Evolutionary conservation across 2,888 invertebrate species (phyloP).

Genomic region (Erebia palarica): DNA sequence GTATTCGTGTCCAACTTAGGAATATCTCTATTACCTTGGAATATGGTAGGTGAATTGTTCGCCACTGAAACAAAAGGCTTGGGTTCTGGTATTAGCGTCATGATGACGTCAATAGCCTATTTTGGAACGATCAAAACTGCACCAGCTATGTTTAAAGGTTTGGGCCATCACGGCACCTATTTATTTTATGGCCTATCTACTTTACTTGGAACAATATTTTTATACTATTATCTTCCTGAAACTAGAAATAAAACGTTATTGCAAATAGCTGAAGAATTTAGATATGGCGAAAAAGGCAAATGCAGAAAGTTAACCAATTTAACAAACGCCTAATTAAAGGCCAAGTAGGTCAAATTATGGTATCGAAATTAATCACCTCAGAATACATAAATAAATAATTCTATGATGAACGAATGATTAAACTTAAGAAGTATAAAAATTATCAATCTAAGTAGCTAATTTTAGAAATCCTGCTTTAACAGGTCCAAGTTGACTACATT

Average conservation of each 20-base stretch:
- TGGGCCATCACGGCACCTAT: conserved; percentile 84
- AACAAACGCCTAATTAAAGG: conserved; percentile 39
- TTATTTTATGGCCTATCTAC: conserved; percentile 84
- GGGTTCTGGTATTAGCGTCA: conserved; percentile 86
- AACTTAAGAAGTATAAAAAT: background rate
- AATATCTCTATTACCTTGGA: conserved; percentile 86
- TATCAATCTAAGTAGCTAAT: conserved; percentile 11
- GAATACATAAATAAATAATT: background rate
- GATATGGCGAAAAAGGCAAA: conserved; percentile 56
- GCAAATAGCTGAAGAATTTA: conserved; percentile 85
- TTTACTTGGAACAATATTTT: conserved; percentile 81
- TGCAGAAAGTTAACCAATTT: conserved; percentile 46
- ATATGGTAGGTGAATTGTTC: conserved; percentile 89
- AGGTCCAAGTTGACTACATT: background rate
- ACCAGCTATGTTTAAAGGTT: conserved; percentile 80
- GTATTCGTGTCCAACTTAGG: conserved; percentile 84
- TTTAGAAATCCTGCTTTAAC: background rate
- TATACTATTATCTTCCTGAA: conserved; percentile 85
- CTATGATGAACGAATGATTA: background rate
- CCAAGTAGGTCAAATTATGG: conserved; percentile 8
- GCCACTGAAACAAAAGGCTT: conserved; percentile 84
- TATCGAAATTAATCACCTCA: background rate
- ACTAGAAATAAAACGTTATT: conserved; percentile 85
- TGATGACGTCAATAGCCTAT: conserved; percentile 85
- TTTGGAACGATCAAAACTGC: conserved; percentile 87